Conservation (phyloP, 1,140 invertebrate genomes). For the Drosophila takahashii region DNA sequence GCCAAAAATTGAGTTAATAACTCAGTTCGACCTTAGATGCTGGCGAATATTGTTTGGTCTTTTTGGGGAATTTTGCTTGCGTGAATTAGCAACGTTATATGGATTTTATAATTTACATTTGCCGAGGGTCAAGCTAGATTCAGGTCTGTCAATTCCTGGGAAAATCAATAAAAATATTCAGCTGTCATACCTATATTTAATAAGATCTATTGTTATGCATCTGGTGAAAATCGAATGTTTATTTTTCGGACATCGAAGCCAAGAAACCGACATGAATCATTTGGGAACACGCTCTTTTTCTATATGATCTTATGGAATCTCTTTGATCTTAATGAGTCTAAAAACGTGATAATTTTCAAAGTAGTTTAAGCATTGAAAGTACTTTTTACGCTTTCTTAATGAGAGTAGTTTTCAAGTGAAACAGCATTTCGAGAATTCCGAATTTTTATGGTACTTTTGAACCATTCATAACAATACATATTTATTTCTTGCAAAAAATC, state of each 20-base stretch:
- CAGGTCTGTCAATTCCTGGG: slow-evolving; percentile 32
- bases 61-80: slow-evolving; percentile 62
- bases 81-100: slow-evolving; percentile 64
- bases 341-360: not conserved
- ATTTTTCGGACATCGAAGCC: not conserved
- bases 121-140: slow-evolving; percentile 43
- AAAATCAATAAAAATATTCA: slow-evolving; percentile 45
- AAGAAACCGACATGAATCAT: slow-evolving; percentile 2
- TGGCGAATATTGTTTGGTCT: slow-evolving; percentile 22
- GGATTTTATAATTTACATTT: slow-evolving; percentile 60
- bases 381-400: not conserved
- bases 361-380: not conserved
- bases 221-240: not conserved
- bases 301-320: not conserved
- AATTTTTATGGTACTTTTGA: slow-evolving; percentile 17
- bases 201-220: slow-evolving; percentile 30
- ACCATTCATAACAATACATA: slow-evolving; percentile 29
- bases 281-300: not conserved
- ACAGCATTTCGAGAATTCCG: slow-evolving; percentile 12
- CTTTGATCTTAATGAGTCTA: slow-evolving; percentile 5
- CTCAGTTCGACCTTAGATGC: slow-evolving; percentile 60
- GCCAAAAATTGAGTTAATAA: slow-evolving; percentile 76
- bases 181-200: slow-evolving; percentile 28
- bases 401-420: slow-evolving; percentile 19
- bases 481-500: slow-evolving; percentile 16